Percentiles rank a stretch among this genome's conserved stretches.
phyloP scores from a whole-genome alignment of 2,797 vertebrate genomes.

The Leptoclinus maculatus region DNA sequence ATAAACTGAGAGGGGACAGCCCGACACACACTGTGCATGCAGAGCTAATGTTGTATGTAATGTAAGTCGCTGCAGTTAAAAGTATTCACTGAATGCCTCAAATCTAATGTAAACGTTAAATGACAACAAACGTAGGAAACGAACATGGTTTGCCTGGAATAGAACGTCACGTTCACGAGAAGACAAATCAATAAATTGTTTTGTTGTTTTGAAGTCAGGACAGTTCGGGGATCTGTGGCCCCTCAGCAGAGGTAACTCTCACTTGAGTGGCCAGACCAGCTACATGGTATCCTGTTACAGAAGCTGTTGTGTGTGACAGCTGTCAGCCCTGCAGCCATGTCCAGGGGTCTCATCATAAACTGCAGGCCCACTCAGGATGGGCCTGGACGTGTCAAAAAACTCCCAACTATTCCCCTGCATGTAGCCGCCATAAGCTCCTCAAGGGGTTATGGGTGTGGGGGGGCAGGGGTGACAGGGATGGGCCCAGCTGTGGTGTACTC shows the following conservation, averaged over 20 bases:
- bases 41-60: constrained; percentile 19
- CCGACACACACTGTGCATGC: neutral
- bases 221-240: constrained; percentile 28
- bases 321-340: constrained; percentile 62
- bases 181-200: constrained; percentile 8
- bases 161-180: neutral
- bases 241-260: constrained; percentile 46
- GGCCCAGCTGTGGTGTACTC: constrained; percentile 74
- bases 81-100: neutral
- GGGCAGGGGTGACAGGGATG: constrained; percentile 45
- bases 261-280: constrained; percentile 53
- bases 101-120: neutral
- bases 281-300: constrained; percentile 69
- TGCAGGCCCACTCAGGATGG: constrained; percentile 30
- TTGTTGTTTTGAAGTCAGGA: constrained; percentile 37
- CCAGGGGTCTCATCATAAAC: constrained; percentile 47
- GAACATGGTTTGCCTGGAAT: neutral
- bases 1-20: neutral
- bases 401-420: constrained; percentile 43
- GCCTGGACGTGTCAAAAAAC: constrained; percentile 60
- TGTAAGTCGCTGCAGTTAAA: neutral
- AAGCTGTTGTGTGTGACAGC: constrained; percentile 61
- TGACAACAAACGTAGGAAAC: neutral
- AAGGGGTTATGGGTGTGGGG: constrained; percentile 21
- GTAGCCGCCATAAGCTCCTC: constrained; percentile 55